Base-by-base conservation (phyloP, 2,888 invertebrate genomes). In the Amphimallon solstitiale region DNA sequence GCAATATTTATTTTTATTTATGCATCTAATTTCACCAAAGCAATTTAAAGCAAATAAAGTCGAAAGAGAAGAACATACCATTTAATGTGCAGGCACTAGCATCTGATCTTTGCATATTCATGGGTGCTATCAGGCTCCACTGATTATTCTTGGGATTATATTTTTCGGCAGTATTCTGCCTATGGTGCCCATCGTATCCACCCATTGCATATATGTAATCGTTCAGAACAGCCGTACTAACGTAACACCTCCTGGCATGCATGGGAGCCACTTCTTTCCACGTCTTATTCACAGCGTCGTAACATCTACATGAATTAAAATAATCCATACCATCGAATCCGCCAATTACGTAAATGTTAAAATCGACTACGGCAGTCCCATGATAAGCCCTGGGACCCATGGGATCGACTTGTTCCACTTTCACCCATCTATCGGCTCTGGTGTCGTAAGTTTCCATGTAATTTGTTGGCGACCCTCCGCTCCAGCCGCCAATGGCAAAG, bases 181-280 rank as follows among this genome's bases (percentile, higher is more conserved):
- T 86, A 79, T 91, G 91, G 76, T 93, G 91, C 0, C 94, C 94
- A 78, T 94, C 93, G 79, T 91, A 94, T 0, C 94, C 94, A 0
- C 95, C 95, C 88, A 95, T 92, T 0, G 94, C 94, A 80, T 93
- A 95, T 71, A 95, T 90, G 37, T 89, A 85, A 74, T 91, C 90
- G 67, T 91, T 88, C 7, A 93, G 80, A 9, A 93, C 91, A 0
- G 92, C 89, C 2, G 93, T 93, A 72, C 94, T 93, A 0, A 95
- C 94, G 79, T 95, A 95, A 79, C 94, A 94, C 60, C 94, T 87
- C 65, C 93, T 88, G 9, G 90, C 90, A 77, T 96, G 94, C 97
- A 97, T 95, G 15, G 96, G 95, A 7, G 94, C 90, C 60, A 90
- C 88, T 85, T 96, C 95, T 51, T 89, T 88, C 97, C 97, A 97